Conservation (phyloP, 53 echinoderm and acorn worm genomes). For the Henricia sp. region DNA sequence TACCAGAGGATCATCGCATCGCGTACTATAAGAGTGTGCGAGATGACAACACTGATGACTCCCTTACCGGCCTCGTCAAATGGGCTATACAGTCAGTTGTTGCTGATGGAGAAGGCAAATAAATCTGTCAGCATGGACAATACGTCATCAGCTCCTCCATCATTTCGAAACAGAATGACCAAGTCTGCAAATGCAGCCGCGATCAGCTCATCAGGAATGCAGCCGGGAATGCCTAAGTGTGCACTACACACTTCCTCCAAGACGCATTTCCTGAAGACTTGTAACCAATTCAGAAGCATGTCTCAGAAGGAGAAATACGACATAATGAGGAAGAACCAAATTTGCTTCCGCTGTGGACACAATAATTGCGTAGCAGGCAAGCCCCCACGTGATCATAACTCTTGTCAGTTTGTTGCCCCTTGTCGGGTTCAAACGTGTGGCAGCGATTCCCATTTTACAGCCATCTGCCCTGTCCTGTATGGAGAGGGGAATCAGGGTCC, state of each 20-base stretch:
- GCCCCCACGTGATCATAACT: too few species aligned
- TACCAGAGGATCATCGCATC: slow-evolving; percentile 88
- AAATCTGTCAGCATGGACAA: too few species aligned
- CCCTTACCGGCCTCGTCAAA: slow-evolving; percentile 76
- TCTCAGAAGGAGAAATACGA: too few species aligned
- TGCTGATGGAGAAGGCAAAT: too few species aligned
- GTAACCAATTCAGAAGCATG: slow-evolving; percentile 71
- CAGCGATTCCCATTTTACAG: too few species aligned
- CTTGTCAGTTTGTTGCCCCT: slow-evolving; percentile 62
- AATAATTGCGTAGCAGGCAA: slow-evolving; percentile 52
- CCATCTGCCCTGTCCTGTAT: too few species aligned
- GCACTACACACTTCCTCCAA: too few species aligned
- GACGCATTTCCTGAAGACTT: slow-evolving; percentile 73
- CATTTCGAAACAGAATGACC: too few species aligned
- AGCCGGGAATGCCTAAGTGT: too few species aligned
- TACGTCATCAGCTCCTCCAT: slow-evolving; percentile 8
- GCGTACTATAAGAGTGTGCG: slow-evolving; percentile 80
- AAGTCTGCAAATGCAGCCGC: slow-evolving; percentile 70
- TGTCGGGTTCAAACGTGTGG: slow-evolving; percentile 56
- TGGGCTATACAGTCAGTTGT: slow-evolving; percentile 74
- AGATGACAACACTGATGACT: slow-evolving; percentile 60
- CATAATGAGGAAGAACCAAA: too few species aligned
- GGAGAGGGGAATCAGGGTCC: too few species aligned
- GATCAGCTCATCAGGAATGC: neutral
- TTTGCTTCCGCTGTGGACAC: slow-evolving; percentile 31